Percentiles rank a stretch among this genome's conserved stretches.
Evolutionary conservation across 2,113 vertebrate genomes (phyloP).

Genomic region (Silurus asotus): DNA sequence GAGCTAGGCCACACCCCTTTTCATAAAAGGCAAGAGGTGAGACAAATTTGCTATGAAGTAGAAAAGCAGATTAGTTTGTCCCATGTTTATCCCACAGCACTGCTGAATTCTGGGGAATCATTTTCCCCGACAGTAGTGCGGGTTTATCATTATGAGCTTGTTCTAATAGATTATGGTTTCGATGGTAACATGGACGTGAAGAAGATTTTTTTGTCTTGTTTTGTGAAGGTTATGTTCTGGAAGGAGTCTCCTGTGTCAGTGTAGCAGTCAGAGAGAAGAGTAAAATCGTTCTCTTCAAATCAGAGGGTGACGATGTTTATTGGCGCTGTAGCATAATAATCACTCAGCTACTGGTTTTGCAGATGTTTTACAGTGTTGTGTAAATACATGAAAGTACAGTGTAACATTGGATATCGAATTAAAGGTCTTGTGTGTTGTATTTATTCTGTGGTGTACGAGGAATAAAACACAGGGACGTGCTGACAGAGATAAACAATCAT

Average conservation of each 20-base stretch:
- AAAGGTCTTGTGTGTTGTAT: too few relatives aligned
- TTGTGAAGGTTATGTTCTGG: not conserved
- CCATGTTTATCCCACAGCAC: not conserved
- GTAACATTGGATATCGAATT: too few relatives aligned
- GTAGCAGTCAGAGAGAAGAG: not conserved
- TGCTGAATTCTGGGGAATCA: not conserved
- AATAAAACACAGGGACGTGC: too few relatives aligned
- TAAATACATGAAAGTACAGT: not conserved
- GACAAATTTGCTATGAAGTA: not conserved
- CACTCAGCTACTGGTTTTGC: not conserved
- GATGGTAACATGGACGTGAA: not conserved
- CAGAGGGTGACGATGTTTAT: not conserved
- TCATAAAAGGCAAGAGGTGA: not conserved
- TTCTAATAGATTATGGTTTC: not conserved
- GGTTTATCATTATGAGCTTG: not conserved
- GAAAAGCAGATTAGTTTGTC: not conserved
- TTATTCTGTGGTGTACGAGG: too few relatives aligned
- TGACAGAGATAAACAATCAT: too few relatives aligned
- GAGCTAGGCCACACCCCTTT: not conserved
- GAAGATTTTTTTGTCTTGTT: too few relatives aligned
- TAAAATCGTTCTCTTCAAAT: not conserved
- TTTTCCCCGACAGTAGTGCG: not conserved
- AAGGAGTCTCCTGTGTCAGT: not conserved
- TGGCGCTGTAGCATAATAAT: not conserved
- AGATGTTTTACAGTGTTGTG: not conserved